Evolutionary conservation across 2,113 vertebrate species (phyloP).

Genomic region (Lophochroa leadbeateri): DNA sequence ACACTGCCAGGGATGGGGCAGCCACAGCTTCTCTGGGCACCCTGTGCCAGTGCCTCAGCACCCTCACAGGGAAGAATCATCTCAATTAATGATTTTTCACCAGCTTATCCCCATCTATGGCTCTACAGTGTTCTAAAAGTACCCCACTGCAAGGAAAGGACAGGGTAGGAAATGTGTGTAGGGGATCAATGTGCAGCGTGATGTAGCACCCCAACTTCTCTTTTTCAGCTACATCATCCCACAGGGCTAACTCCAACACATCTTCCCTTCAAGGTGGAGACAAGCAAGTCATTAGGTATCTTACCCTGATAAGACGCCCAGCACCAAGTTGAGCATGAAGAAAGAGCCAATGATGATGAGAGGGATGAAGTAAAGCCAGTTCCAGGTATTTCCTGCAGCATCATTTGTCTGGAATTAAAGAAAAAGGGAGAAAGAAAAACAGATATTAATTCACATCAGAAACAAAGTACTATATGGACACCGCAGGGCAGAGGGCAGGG

Average conservation of each 20-base stretch:
- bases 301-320: constrained; percentile 94
- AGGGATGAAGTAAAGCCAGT: constrained; percentile 94
- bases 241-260: background rate
- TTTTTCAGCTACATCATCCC: background rate
- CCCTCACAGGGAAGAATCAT: background rate
- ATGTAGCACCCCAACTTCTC: background rate
- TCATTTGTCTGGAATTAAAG: constrained; percentile 86
- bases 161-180: accelerated
- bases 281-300: background rate
- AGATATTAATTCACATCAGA: background rate
- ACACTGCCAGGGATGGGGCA: background rate
- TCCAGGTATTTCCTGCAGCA: constrained; percentile 93
- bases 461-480: background rate
- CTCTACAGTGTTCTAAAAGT: background rate
- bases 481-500: background rate
- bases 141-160: background rate
- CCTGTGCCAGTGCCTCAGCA: background rate
- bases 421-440: background rate
- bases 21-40: background rate
- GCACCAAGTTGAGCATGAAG: constrained; percentile 96
- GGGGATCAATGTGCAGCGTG: accelerated
- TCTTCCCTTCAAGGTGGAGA: background rate
- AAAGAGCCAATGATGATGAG: constrained; percentile 97
- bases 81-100: background rate
- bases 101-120: background rate